phyloP scores from a whole-genome alignment of 2,888 invertebrate species.

The Erpobdella octoculata region DNA sequence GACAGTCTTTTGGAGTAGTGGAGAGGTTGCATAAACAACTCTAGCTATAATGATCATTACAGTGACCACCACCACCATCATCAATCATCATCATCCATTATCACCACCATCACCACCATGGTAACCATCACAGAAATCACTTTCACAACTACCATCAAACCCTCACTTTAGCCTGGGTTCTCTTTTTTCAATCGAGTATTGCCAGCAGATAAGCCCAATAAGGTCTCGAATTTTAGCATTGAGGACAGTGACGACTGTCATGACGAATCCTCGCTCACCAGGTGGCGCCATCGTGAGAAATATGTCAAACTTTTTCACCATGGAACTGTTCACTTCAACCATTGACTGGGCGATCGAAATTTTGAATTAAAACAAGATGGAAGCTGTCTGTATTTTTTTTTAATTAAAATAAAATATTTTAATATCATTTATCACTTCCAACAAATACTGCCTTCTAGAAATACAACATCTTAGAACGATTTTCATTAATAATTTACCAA shows the following conservation, averaged over 20 bases:
- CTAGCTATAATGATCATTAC: neutral
- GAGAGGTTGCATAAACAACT: too few relatives aligned
- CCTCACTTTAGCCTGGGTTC: conserved; percentile 58
- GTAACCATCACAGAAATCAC: neutral
- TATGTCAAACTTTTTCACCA: conserved; percentile 76
- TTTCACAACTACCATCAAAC: neutral
- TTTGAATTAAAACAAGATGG: too few relatives aligned
- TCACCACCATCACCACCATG: neutral
- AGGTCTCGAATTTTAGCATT: conserved; percentile 77
- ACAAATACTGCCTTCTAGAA: too few relatives aligned
- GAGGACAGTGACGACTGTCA: conserved; percentile 71
- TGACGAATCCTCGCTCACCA: conserved; percentile 69
- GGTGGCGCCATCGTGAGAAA: conserved; percentile 79
- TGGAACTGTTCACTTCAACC: conserved; percentile 59
- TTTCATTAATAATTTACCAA: too few relatives aligned
- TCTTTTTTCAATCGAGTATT: conserved; percentile 56
- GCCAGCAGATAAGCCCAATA: conserved; percentile 79
- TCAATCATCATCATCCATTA: neutral
- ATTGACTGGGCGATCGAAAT: neutral
- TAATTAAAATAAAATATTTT: too few relatives aligned
- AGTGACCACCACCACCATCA: neutral
- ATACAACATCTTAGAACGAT: too few relatives aligned
- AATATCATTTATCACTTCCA: too few relatives aligned
- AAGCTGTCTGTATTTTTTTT: too few relatives aligned
- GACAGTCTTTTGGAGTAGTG: too few relatives aligned